Evolutionary conservation across 1,140 invertebrate species (phyloP), one percentile per base, ranked within the genome.

Genomic region (Aphelenchoides avenae): DNA sequence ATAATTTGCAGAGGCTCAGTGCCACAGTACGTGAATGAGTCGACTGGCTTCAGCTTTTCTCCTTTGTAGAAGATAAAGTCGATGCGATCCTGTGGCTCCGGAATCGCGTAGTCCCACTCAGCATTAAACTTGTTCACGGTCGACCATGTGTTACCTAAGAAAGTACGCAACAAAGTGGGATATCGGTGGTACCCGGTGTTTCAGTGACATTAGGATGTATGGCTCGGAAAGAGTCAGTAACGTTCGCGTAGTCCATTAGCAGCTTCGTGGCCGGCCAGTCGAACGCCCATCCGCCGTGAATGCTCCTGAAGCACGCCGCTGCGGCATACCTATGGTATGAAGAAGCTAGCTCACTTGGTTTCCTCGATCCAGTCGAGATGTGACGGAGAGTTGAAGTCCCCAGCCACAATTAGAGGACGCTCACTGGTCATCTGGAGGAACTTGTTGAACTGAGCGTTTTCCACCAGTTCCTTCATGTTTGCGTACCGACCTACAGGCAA

Each of bases 351-450:
- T n/a, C n/a, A 70, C 69, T 64, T 75, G 15, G 47, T 69, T 27
- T 52, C 55, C 9, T 76, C 64, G 4, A 30, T 63, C 70, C 71
- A 75, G 50, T 75, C 72, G 30, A 68, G 47, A 57, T 75, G 73
- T 3, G 73, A 76, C 9, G 72, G 72, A 18, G 52, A 39, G 50
- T 75, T 75, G 34, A 75, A 74, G 24, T 75, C 72, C 7, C 72
- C 72, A 1, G 56, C 56, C 15, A 75, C 64, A 29, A 75, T 58
- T 9, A 75, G 34, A 22, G 70, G 74, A 13, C 43, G 18, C 18
- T 34, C 33, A 4, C 58, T 46, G 1, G 61, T n/a, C 22, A 55
- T 40, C 3, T 33, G 27, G 4, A 37, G 36, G 18, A 13, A 63
- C 15, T 26, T 26, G 43, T 68, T 27, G 24, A 63, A 63, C 6